phyloP scores from a whole-genome alignment of 2,888 invertebrate species.

The Embidobia sp. region DNA sequence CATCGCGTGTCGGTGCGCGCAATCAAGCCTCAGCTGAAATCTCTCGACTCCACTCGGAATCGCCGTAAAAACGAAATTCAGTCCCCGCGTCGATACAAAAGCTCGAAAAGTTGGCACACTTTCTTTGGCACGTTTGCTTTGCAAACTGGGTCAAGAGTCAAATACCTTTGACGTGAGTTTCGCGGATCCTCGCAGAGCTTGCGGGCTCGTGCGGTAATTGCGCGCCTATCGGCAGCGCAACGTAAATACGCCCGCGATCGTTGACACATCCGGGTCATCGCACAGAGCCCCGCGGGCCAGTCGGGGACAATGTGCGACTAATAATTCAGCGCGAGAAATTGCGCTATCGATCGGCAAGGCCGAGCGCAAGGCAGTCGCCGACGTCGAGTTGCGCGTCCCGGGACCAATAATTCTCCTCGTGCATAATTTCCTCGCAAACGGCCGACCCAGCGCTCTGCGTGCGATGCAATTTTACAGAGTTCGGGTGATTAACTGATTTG shows the following conservation, averaged over 20 bases:
- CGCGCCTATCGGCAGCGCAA: conserved; percentile 48
- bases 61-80: conserved; percentile 2
- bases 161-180: conserved; percentile 40
- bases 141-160: conserved; percentile 49
- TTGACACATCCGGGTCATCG: conserved; percentile 56
- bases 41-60: too few species aligned
- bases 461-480: too few species aligned
- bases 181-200: too few species aligned
- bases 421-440: too few species aligned
- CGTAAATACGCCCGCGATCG: conserved; percentile 35
- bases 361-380: too few species aligned
- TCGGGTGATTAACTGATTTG: too few species aligned
- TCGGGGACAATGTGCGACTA: conserved; percentile 49
- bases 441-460: too few species aligned
- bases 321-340: conserved; percentile 53
- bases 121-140: conserved; percentile 27
- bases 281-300: conserved; percentile 15
- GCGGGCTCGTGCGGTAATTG: conserved; percentile 57
- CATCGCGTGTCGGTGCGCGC: too few species aligned
- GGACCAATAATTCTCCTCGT: too few species aligned
- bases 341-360: conserved; percentile 39
- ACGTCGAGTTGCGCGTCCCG: conserved; percentile 20
- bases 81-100: conserved; percentile 16
- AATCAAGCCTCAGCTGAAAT: too few species aligned
- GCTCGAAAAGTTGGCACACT: conserved; percentile 30